A percentile compares a stretch with the other conserved stretches of the same genome.
These are phyloP conservation scores for Gymnocheta viridis DNA, from an alignment of 2,888 invertebrate genomes.

Conservation along the genomic window DNA sequence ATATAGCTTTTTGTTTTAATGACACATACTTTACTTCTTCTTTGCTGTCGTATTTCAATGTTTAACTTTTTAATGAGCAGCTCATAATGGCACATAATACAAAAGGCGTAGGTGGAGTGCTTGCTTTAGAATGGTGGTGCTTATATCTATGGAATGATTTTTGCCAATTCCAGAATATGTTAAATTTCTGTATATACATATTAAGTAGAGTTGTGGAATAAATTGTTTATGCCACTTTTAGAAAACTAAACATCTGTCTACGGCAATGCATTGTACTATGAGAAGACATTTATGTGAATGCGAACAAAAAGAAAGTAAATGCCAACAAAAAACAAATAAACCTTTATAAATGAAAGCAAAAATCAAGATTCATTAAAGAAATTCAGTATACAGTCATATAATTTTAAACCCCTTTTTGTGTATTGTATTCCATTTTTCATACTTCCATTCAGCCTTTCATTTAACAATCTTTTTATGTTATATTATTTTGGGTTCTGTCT, in stretches of 20 bases:
- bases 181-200: too few relatives aligned
- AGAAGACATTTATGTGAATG: not conserved
- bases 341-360: slow-evolving; percentile 11
- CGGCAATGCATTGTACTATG: not conserved
- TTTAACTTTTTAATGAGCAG: slow-evolving; percentile 60
- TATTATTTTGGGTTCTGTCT: slow-evolving; percentile 3
- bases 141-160: too few relatives aligned
- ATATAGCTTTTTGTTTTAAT: not conserved
- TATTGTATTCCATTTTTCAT: not conserved
- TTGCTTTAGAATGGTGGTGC: too few relatives aligned
- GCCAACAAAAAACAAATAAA: not conserved
- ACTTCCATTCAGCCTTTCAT: not conserved
- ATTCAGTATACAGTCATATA: slow-evolving; percentile 10
- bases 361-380: too few relatives aligned
- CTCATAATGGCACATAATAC: slow-evolving; percentile 1
- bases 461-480: not conserved
- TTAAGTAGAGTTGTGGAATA: too few relatives aligned
- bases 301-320: not conserved
- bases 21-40: slow-evolving; percentile 6
- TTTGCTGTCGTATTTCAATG: too few relatives aligned
- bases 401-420: not conserved
- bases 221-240: not conserved
- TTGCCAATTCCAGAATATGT: too few relatives aligned
- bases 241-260: not conserved
- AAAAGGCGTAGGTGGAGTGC: too few relatives aligned